Evolutionary conservation across 1,140 invertebrate genomes (phyloP).

Genomic region (Propsilocerus akamusi): DNA sequence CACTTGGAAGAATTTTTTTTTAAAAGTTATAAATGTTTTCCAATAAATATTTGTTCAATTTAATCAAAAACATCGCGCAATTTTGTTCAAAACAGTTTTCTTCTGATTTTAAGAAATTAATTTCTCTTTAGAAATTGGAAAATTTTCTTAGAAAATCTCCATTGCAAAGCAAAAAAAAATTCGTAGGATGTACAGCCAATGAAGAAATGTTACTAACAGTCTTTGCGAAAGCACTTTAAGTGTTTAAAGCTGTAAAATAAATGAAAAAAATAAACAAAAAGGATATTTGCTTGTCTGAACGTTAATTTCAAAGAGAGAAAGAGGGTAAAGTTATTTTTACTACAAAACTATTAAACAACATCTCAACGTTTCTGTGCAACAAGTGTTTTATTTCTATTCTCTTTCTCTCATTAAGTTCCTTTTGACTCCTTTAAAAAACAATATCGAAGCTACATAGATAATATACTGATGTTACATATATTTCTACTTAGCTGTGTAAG

Average conservation of each 20-base stretch:
- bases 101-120: slow-evolving; percentile 9
- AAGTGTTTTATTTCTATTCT: no score
- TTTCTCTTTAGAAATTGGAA: neutral
- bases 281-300: neutral
- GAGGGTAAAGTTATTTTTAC: no score
- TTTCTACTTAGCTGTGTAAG: no score
- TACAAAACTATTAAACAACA: no score
- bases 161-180: slow-evolving; percentile 13
- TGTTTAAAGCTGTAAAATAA: neutral
- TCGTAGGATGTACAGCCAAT: slow-evolving; percentile 12
- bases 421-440: no score
- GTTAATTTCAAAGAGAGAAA: neutral
- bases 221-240: neutral
- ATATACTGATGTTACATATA: no score
- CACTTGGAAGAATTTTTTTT: slow-evolving; percentile 10
- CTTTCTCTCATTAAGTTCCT: no score
- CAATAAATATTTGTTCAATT: neutral
- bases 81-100: slow-evolving; percentile 14
- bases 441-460: no score
- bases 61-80: neutral
- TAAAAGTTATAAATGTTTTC: neutral
- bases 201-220: slow-evolving; percentile 11
- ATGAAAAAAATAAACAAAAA: neutral
- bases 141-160: neutral
- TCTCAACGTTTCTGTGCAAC: no score